Evolutionary conservation across 2,888 invertebrate genomes (phyloP), one percentile per base, ranked within the genome.

Genomic region (Mimumesa dahlbomi): DNA sequence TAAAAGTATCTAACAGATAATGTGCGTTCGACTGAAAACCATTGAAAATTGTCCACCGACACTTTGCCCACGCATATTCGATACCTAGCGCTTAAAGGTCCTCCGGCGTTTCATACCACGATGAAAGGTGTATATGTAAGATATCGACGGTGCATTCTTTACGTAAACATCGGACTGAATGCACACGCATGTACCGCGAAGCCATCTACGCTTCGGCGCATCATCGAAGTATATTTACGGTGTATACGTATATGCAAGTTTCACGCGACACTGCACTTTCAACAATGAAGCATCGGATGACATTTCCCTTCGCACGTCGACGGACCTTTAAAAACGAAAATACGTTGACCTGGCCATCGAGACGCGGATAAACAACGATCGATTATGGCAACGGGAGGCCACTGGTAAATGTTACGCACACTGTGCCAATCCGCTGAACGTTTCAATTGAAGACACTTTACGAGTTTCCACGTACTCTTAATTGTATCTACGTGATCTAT

Each of bases 1-100:
- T 7, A 7, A 7, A 25, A 25, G 25, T 25, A 25, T 25, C 25
- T 25, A 25, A 25, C 29, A 38, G 21, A 61, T 42, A 34, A 54
- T 43, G 61, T 13, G 45, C 61, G 45, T 53, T 61, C 54, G 53
- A 6, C 45, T n/a, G 45, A 53, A 53, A 61, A 61, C 53, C 53
- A 61, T 43, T 43, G 54, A 54, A 22, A 61, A 54, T 45, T 31
- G 9, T n/a, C n/a, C n/a, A n/a, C n/a, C n/a, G n/a, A n/a, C n/a
- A n/a, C n/a, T n/a, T n/a, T n/a, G n/a, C 25, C 4, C 25, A n/a
- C 42, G 18, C 52, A 45, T 7, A 19, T 25, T 14, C 53, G 36
- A 46, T n/a, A n/a, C 38, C 46, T 25, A 13, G 22, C 45, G 25
- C 34, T 34, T 34, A 34, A 34, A 34, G 25, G 25, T 7, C 25